Base-by-base conservation (phyloP, 1,140 invertebrate genomes). In the Microplitis mediator region DNA sequence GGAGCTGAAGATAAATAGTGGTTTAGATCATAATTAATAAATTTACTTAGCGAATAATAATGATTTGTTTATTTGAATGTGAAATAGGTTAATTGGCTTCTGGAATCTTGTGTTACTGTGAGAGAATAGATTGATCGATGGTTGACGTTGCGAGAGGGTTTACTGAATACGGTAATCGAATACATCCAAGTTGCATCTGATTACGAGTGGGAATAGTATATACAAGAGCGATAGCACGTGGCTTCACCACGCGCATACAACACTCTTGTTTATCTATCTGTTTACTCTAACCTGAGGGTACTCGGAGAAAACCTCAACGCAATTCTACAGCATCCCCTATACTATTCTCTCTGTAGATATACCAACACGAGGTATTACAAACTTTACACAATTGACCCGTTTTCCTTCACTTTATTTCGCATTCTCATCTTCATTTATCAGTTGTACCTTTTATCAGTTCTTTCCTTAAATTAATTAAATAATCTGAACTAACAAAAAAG, bases 211-310 rank as follows among this genome's bases (percentile, higher is more conserved):
- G 50, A 67, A 34, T 54, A n/a, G 50, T 50, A 52, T 16, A 45
- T 45, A 45, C 8, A 45, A 45, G 39, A 45, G 39, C 39, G 5
- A 45, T 45, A 52, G 8, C 65, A 67, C 65, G 65, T 67, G 50
- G 50, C 6, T 36, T 50, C 60, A 62, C 39, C 56, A 34, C 65
- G 39, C 13, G 13, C 50, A 34, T 23, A 6, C 39, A 31, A 16
- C 50, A 13, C 36, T 34, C 50, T 32, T 67, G 65, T 67, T 67
- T 67, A 67, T 67, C 65, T 67, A 67, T 67, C 39, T 67, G 39
- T 50, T 67, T 54, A 67, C 65, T 39, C 45, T 67, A 35, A 67
- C 65, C 65, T 34, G 31, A 67, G 65, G 65, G 51, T 31, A 51
- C 52, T 67, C 13, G 13, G 39, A 67, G 39, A 39, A 67, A 67